Percentiles rank a stretch among this genome's conserved stretches.
phyloP scores from a whole-genome alignment of 2,888 invertebrate genomes.

The Andrena camellia region DNA sequence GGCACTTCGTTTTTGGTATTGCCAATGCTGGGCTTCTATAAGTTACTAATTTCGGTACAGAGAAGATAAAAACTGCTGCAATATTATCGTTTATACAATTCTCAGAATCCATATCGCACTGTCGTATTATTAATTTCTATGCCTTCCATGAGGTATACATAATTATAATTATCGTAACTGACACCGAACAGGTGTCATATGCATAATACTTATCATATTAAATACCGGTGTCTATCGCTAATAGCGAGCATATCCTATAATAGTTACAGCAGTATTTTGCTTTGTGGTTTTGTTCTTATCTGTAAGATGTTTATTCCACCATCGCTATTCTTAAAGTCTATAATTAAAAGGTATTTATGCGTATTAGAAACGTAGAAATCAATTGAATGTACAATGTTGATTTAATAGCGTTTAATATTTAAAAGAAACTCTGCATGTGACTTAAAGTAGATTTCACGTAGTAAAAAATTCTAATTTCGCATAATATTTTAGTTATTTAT shows the following conservation, averaged over 20 bases:
- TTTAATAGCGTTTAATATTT: neutral
- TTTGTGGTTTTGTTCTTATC: neutral
- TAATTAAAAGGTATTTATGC: neutral
- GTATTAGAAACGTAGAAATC: neutral
- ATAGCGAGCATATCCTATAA: neutral
- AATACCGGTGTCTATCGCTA: neutral
- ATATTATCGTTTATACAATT: constrained; percentile 1
- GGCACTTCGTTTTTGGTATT: constrained; percentile 17
- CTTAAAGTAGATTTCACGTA: constrained; percentile 5
- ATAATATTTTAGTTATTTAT: constrained; percentile 34
- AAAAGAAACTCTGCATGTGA: neutral
- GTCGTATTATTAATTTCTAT: constrained; percentile 8
- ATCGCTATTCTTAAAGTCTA: neutral
- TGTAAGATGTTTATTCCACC: neutral
- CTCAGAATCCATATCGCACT: neutral
- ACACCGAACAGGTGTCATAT: too few relatives aligned
- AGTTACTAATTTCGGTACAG: neutral
- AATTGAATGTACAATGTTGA: neutral
- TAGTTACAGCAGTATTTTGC: neutral
- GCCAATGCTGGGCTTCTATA: constrained; percentile 7
- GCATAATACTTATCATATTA: too few relatives aligned
- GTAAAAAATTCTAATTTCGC: constrained; percentile 4
- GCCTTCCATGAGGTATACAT: neutral
- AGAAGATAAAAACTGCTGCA: constrained; percentile 6
- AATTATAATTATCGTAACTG: too few relatives aligned